Percentiles rank a stretch among this genome's conserved stretches.
Evolutionary conservation across 2,888 invertebrate species (phyloP).

Genomic region (Sminthurides aquaticus): DNA sequence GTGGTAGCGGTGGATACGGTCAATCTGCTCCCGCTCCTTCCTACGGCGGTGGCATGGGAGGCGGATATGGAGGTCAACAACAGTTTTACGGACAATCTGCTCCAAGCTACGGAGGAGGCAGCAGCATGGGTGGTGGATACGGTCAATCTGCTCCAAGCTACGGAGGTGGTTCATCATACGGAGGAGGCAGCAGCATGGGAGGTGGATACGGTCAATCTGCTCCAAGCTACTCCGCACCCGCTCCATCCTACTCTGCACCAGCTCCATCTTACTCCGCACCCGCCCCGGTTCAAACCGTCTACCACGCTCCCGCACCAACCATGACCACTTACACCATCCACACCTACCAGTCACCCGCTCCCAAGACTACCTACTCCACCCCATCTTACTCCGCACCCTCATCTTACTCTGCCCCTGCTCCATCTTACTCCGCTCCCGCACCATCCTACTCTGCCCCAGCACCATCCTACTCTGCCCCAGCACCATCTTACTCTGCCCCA

Average conservation of each 20-base stretch:
- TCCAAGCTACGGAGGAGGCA: constrained; percentile 1
- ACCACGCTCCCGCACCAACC: constrained; percentile 21
- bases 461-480: background rate
- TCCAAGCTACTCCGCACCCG: background rate
- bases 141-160: background rate
- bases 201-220: background rate
- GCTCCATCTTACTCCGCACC: constrained; percentile 1
- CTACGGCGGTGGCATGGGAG: constrained; percentile 1
- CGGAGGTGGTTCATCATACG: background rate
- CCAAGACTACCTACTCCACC: constrained; percentile 3
- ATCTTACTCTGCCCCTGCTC: background rate
- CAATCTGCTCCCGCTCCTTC: too few species aligned
- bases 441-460: constrained; percentile 3
- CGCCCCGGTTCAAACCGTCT: constrained; percentile 7
- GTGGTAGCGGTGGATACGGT: background rate
- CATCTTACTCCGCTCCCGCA: background rate
- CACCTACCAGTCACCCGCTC: constrained; percentile 11
- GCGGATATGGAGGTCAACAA: constrained; percentile 5
- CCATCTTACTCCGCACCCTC: background rate
- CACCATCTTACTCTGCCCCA: background rate
- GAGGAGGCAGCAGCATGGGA: background rate
- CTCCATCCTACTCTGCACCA: constrained; percentile 1
- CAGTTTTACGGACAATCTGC: background rate
- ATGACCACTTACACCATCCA: constrained; percentile 20
- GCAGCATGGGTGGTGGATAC: constrained; percentile 2